Conservation (phyloP, 2,888 invertebrate species). For the Arge pagana region DNA sequence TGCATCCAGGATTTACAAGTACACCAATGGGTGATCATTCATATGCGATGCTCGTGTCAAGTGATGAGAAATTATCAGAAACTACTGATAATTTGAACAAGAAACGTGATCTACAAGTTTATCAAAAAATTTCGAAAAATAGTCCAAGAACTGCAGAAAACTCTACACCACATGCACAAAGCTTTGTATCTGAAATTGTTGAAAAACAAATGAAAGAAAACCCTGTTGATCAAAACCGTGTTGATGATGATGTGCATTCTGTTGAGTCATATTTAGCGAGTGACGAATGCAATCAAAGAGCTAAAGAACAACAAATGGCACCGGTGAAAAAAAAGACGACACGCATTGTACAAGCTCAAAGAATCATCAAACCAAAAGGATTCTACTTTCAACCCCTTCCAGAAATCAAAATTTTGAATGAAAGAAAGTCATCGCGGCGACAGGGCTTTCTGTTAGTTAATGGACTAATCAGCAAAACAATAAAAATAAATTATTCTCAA, state of each 20-base stretch:
- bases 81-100: constrained; percentile 1
- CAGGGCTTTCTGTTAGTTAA: constrained; percentile 4
- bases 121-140: neutral
- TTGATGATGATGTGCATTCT: too few species aligned
- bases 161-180: neutral
- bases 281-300: too few species aligned
- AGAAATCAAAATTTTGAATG: constrained; percentile 2
- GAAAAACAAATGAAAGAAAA: neutral
- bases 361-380: neutral
- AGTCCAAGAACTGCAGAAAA: neutral
- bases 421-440: neutral
- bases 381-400: constrained; percentile 8
- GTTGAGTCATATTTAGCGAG: too few species aligned
- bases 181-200: neutral
- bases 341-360: neutral
- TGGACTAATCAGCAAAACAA: neutral
- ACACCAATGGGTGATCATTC: constrained; percentile 5
- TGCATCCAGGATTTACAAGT: constrained; percentile 2
- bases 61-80: neutral
- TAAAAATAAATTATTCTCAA: constrained; percentile 1
- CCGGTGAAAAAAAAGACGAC: too few species aligned
- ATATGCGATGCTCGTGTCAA: neutral
- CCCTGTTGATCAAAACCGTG: too few species aligned
- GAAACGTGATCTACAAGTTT: neutral
- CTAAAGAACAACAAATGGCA: too few species aligned